Percentiles rank a stretch among this genome's conserved stretches.
These are phyloP conservation scores for Timema cristinae DNA, from an alignment of 2,888 invertebrate genomes.

Conservation along the genomic window DNA sequence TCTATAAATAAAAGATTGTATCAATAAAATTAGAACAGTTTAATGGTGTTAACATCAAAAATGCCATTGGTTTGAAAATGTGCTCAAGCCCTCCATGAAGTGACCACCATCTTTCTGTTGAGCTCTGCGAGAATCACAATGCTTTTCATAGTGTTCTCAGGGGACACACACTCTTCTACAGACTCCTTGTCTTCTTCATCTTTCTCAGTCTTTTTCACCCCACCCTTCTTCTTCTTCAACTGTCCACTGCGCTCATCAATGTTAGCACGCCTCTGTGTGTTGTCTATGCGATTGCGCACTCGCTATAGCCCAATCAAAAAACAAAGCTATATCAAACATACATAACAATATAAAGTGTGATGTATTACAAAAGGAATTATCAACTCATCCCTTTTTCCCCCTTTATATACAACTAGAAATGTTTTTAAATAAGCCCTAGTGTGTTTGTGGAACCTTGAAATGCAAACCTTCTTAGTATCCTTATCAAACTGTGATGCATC, in stretches of 20 bases:
- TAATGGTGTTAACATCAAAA: no score
- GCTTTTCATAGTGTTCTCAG: conserved; percentile 68
- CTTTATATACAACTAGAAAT: no score
- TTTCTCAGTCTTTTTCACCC: conserved; percentile 24
- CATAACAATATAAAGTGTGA: conserved; percentile 16
- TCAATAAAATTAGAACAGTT: no score
- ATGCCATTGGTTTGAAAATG: no score
- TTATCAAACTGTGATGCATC: conserved; percentile 78
- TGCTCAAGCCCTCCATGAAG: conserved; percentile 58
- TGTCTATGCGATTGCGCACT: background rate
- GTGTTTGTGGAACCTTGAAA: background rate
- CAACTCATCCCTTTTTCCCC: no score
- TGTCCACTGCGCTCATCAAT: no score
- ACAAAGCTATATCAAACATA: no score
- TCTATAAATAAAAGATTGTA: no score
- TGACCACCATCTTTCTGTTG: conserved; percentile 70
- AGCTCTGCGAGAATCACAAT: conserved; percentile 71
- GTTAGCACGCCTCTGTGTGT: background rate
- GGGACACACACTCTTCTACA: conserved; percentile 43
- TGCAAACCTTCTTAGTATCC: conserved; percentile 61
- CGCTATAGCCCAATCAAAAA: no score
- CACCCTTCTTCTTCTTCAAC: conserved; percentile 34
- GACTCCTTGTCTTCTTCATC: conserved; percentile 22
- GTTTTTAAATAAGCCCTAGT: conserved; percentile 17
- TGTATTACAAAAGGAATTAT: no score